These are phyloP conservation scores for Drosophila eohydei DNA, from an alignment of 2,888 invertebrate genomes.

Conservation along the genomic window DNA sequence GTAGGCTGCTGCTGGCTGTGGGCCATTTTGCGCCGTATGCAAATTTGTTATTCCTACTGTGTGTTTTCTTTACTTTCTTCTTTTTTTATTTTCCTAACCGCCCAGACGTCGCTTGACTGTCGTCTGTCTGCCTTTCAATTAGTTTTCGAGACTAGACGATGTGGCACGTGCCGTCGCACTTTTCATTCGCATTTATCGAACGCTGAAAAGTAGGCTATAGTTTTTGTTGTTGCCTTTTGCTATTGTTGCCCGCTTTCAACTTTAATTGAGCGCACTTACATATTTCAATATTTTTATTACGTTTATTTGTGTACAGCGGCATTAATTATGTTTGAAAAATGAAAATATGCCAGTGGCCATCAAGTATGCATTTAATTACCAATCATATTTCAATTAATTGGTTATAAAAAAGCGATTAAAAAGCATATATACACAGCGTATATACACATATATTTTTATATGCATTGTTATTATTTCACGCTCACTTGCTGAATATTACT, in stretches of 20 bases:
- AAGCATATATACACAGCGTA: slow-evolving; percentile 30
- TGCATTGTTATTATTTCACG: slow-evolving; percentile 57
- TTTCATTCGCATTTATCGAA: slow-evolving; percentile 47
- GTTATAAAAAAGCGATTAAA: slow-evolving; percentile 65
- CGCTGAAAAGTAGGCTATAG: slow-evolving; percentile 52
- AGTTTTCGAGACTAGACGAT: slow-evolving; percentile 71
- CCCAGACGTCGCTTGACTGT: slow-evolving; percentile 42
- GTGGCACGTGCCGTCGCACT: slow-evolving; percentile 64
- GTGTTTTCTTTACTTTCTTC: slow-evolving; percentile 5
- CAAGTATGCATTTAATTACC: slow-evolving; percentile 74
- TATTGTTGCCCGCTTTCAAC: slow-evolving; percentile 14
- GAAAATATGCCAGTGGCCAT: slow-evolving; percentile 68
- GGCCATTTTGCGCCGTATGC: slow-evolving; percentile 63
- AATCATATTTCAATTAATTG: slow-evolving; percentile 82
- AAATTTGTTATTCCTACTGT: slow-evolving; percentile 65
- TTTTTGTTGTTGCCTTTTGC: slow-evolving; percentile 4
- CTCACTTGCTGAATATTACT: slow-evolving; percentile 47
- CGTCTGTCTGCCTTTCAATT: slow-evolving; percentile 78
- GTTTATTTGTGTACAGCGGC: slow-evolving; percentile 37
- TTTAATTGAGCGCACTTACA: slow-evolving; percentile 45
- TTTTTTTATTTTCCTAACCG: slow-evolving; percentile 10
- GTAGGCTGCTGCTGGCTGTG: slow-evolving; percentile 52
- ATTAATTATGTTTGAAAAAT: slow-evolving; percentile 60
- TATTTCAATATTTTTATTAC: slow-evolving; percentile 16
- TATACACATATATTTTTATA: slow-evolving; percentile 6